phyloP scores from a whole-genome alignment of 1,140 invertebrate species.

The Hetaerina americana region DNA sequence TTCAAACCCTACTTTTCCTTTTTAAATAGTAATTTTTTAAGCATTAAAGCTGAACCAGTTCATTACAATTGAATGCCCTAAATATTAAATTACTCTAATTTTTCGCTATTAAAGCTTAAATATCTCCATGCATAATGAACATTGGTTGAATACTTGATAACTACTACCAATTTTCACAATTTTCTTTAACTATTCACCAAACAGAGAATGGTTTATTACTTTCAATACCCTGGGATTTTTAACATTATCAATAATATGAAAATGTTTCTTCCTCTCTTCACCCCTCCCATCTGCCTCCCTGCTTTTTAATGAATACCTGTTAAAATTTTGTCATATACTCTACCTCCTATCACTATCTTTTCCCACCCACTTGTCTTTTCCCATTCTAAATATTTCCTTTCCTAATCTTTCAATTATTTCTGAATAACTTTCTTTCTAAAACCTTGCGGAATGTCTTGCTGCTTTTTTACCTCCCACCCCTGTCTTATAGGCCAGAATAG shows the following conservation, averaged over 20 bases:
- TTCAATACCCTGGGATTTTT: neutral
- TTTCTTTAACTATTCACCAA: too few relatives aligned
- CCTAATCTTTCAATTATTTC: slow-evolving; percentile 6
- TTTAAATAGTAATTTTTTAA: too few relatives aligned
- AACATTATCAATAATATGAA: neutral
- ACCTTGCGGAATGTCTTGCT: neutral
- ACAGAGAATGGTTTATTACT: too few relatives aligned
- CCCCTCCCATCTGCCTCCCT: neutral
- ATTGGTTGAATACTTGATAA: too few relatives aligned
- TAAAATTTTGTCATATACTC: neutral
- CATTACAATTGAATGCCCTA: too few relatives aligned
- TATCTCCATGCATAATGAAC: too few relatives aligned
- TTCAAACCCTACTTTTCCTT: too few relatives aligned
- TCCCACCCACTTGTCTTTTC: slow-evolving; percentile 3
- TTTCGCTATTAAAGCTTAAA: too few relatives aligned
- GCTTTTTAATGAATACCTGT: neutral
- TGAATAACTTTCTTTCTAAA: slow-evolving; percentile 19
- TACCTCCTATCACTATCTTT: neutral
- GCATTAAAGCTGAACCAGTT: too few relatives aligned
- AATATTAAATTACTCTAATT: too few relatives aligned
- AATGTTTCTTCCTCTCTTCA: neutral
- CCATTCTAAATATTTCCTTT: neutral
- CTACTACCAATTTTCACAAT: too few relatives aligned
- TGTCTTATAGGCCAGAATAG: slow-evolving; percentile 62
- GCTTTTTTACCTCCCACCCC: neutral